Evolutionary conservation across 2,888 invertebrate species (phyloP).

Genomic region (Apotomis capreana): DNA sequence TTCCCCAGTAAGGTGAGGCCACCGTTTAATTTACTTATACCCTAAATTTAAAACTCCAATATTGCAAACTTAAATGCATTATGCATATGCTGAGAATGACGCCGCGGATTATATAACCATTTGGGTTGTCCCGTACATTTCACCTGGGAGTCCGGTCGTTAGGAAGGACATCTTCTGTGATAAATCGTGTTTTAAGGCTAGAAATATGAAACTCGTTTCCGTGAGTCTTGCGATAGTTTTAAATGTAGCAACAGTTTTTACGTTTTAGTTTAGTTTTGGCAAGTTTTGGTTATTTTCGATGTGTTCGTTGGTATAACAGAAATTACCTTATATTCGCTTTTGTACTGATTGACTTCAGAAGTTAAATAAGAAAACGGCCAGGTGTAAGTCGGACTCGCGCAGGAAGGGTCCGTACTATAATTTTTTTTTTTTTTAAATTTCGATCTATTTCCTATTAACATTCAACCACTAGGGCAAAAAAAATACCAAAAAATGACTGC

Average conservation of each 20-base stretch:
- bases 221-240: conserved; percentile 35
- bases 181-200: conserved; percentile 41
- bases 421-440: too few relatives aligned
- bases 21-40: not conserved
- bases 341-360: too few relatives aligned
- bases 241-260: conserved; percentile 11
- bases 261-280: not conserved
- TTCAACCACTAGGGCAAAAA: too few relatives aligned
- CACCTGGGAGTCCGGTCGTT: conserved; percentile 36
- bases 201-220: conserved; percentile 36
- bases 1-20: not conserved
- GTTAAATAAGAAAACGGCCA: too few relatives aligned
- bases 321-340: too few relatives aligned
- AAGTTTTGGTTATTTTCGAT: too few relatives aligned
- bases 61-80: conserved; percentile 32
- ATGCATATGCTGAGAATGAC: conserved; percentile 53
- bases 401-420: too few relatives aligned
- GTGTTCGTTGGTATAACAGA: too few relatives aligned
- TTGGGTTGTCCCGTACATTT: conserved; percentile 49
- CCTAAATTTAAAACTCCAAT: conserved; percentile 21
- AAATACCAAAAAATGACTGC: too few relatives aligned
- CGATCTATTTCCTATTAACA: too few relatives aligned
- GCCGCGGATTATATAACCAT: conserved; percentile 72
- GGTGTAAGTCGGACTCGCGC: too few relatives aligned
- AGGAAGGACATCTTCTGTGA: conserved; percentile 40